Percentiles rank a stretch among this genome's conserved stretches.
Evolutionary conservation across 2,113 vertebrate species (phyloP).

Genomic region (Tachycineta bicolor): DNA sequence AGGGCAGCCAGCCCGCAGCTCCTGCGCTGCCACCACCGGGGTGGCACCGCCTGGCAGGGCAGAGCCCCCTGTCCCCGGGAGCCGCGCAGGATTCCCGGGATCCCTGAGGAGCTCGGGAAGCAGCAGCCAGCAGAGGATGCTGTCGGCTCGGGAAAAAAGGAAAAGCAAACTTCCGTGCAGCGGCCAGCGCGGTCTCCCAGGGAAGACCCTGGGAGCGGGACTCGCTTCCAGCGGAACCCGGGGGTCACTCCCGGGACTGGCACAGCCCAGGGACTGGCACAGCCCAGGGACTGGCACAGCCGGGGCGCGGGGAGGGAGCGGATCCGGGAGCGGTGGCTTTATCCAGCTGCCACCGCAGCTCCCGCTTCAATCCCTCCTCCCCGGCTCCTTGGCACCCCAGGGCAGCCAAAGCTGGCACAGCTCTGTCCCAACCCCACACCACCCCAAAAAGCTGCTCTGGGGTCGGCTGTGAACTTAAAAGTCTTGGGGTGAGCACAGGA

Average conservation of each 20-base stretch:
- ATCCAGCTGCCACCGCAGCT: not conserved
- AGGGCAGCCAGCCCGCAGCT: not conserved
- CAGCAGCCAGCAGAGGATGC: not conserved
- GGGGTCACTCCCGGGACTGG: not conserved
- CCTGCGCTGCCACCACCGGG: too few species aligned
- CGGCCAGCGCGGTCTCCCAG: not conserved
- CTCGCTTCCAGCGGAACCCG: not conserved
- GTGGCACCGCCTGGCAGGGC: too few species aligned
- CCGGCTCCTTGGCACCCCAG: not conserved
- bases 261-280: too few species aligned
- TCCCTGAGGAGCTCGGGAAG: fast-evolving
- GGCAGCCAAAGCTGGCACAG: too few species aligned
- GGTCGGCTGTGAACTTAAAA: not conserved
- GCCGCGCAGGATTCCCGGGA: fast-evolving
- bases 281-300: not conserved
- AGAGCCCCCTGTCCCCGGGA: too few species aligned
- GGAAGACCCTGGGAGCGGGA: too few species aligned
- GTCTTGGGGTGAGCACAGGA: too few species aligned
- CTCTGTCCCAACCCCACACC: not conserved
- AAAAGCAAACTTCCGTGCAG: not conserved
- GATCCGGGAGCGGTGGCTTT: not conserved
- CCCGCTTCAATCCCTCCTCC: not conserved
- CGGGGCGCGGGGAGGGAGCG: not conserved
- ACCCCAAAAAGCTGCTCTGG: not conserved
- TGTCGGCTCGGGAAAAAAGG: not conserved